Base-by-base conservation (phyloP, 2,888 invertebrate genomes). In the Gibbula magus region DNA sequence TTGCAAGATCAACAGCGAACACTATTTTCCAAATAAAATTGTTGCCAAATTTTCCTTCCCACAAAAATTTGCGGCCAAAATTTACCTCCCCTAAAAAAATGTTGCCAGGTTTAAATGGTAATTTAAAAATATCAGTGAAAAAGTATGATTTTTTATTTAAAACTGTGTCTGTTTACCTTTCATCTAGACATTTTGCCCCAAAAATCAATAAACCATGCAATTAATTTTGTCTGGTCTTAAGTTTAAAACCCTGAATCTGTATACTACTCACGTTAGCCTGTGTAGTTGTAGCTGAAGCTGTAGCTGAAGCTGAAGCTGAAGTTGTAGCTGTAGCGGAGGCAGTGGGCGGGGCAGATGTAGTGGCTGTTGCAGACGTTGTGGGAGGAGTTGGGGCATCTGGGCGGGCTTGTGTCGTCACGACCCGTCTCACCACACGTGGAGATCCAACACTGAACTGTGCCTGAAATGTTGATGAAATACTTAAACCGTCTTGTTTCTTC, bases 281-380 rank as follows among this genome's bases (percentile, higher is more conserved):
- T 74, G 51, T 45, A 35, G 61, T 61, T 51, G 54, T 22, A 53
- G 80, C 77, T 61, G 74, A 4, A 25, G 78, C 82, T 25, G 81
- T 13, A 61, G 82, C 51, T 52, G 80, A n/a, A 56, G 54, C 52
- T 16, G 61, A 35, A 13, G 77, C 18, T 56, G 76, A 0, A 4
- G 77, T 45, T 32, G 81, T 74, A 53, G 56, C 67, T 75, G 78
- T 32, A 1, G 76, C 16, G 10, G 82, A 52, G 13, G 75, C 67
- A 20, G 79, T 45, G 18, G 61, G 29, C 8, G 78, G 74, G 53
- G 81, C 74, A 75, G 77, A 70, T 54, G 75, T 29, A 25, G 25
- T 20, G 53, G 56, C 67, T 70, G 32, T 13, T 76, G 25, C 25
- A 20, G 73, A 20, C 29, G 54, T 25, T 77, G 54, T 80, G 25